A percentile compares a stretch with the other conserved stretches of the same genome.
These are phyloP conservation scores for Diaprepes abbreviatus DNA, from an alignment of 2,888 invertebrate species.

Conservation along the genomic window DNA sequence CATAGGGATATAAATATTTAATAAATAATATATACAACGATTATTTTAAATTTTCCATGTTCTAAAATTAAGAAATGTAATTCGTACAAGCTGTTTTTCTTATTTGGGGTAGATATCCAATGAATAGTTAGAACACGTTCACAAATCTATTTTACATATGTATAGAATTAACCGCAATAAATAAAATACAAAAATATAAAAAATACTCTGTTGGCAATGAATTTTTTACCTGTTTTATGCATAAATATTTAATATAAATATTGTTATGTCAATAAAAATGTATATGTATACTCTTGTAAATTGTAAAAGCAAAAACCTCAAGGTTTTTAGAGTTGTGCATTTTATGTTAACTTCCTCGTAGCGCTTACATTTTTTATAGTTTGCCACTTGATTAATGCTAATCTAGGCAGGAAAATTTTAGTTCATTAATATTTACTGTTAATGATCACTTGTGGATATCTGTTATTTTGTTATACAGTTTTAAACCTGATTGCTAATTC, in stretches of 20 bases:
- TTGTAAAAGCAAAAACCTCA: constrained; percentile 18
- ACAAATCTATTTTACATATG: no score
- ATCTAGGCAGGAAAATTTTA: constrained; percentile 20
- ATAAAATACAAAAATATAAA: not conserved
- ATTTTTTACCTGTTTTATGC: not conserved
- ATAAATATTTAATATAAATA: constrained; percentile 13
- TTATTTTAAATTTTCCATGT: no score
- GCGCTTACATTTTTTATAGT: constrained; percentile 8
- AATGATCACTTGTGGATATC: constrained; percentile 16
- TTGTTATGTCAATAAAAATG: constrained; percentile 10
- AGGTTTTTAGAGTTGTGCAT: constrained; percentile 22
- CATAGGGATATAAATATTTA: no score
- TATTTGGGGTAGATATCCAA: no score
- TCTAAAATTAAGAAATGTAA: no score
- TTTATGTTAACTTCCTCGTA: constrained; percentile 22
- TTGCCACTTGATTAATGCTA: constrained; percentile 21
- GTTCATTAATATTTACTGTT: constrained; percentile 24
- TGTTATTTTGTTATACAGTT: constrained; percentile 16
- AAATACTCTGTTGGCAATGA: not conserved
- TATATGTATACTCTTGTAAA: constrained; percentile 7
- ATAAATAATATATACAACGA: no score
- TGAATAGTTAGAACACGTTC: no score
- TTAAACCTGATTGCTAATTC: constrained; percentile 2
- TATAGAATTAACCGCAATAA: no score
- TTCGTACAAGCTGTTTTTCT: no score